Conservation (phyloP, 2,113 vertebrate species). For the Cnemophilus loriae region DNA sequence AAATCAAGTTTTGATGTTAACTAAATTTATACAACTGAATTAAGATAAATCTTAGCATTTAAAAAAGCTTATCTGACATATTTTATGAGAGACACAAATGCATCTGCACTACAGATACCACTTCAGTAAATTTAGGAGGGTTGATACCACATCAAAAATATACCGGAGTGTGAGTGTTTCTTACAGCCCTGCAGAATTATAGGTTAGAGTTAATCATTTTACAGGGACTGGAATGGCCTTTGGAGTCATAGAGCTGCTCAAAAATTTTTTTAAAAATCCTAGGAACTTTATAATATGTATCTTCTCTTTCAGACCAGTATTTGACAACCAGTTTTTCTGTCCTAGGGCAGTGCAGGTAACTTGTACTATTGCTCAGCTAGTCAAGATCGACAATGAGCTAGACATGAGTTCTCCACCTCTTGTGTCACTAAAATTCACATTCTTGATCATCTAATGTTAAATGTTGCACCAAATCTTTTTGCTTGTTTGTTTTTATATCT, state of each 20-base stretch:
- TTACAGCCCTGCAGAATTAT: not conserved
- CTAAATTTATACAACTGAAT: not conserved
- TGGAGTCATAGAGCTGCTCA: not conserved
- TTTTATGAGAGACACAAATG: not conserved
- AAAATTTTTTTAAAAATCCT: not conserved
- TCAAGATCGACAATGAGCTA: not conserved
- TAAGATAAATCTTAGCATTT: not conserved
- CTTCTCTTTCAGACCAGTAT: not conserved
- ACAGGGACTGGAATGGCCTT: not conserved
- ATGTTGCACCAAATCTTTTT: not conserved
- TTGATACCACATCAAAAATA: not conserved
- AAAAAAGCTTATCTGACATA: not conserved
- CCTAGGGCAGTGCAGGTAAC: not conserved
- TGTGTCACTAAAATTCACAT: not conserved
- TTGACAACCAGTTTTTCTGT: not conserved
- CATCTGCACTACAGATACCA: not conserved
- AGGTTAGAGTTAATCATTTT: not conserved
- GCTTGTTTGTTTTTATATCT: not conserved
- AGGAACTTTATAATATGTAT: not conserved
- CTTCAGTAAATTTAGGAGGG: not conserved
- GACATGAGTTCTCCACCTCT: not conserved
- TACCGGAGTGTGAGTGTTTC: not conserved
- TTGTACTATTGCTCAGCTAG: not conserved
- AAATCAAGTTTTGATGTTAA: not conserved
- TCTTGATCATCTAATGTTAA: not conserved